Conservation (phyloP, 30 jellyfish, hydroid and myxozoan genomes). For the Turritopsis dohrnii region DNA sequence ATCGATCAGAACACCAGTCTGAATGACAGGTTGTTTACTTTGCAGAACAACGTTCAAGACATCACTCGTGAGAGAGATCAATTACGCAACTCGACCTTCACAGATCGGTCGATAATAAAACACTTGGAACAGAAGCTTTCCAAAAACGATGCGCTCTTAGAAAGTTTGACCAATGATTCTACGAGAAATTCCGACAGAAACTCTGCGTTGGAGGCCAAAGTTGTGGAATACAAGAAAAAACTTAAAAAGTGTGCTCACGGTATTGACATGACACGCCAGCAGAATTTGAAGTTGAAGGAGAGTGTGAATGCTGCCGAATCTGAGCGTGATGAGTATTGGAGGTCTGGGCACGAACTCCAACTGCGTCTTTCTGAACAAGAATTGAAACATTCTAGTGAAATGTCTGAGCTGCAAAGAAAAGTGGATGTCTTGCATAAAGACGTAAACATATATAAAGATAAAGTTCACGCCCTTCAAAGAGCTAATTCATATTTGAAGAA, state of each 20-base stretch:
- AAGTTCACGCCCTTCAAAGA: background rate
- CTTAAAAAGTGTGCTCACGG: constrained; percentile 17
- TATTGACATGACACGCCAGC: constrained; percentile 7
- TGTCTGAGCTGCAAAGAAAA: background rate
- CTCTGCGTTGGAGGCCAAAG: background rate
- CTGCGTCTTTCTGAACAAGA: background rate
- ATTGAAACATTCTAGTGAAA: background rate
- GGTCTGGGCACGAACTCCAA: background rate
- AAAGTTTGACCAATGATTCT: constrained; percentile 5
- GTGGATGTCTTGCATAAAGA: background rate
- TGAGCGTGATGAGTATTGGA: constrained; percentile 1
- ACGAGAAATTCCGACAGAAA: background rate
- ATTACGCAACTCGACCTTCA: background rate
- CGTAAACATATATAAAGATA: background rate
- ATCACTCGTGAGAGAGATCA: constrained; percentile 1
- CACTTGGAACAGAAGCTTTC: constrained; percentile 13
- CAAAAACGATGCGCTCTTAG: background rate
- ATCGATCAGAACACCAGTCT: constrained; percentile 1
- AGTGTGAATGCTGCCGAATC: background rate
- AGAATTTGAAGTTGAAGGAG: constrained; percentile 5
- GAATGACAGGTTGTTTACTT: background rate
- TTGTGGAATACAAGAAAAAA: constrained; percentile 12
- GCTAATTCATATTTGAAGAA: background rate
- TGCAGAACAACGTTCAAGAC: background rate
- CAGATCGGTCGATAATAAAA: constrained; percentile 8